A percentile compares a stretch with the other conserved stretches of the same genome.
Evolutionary conservation across 2,797 vertebrate species (phyloP).

Genomic region (Enteromius unitaeniatus): DNA sequence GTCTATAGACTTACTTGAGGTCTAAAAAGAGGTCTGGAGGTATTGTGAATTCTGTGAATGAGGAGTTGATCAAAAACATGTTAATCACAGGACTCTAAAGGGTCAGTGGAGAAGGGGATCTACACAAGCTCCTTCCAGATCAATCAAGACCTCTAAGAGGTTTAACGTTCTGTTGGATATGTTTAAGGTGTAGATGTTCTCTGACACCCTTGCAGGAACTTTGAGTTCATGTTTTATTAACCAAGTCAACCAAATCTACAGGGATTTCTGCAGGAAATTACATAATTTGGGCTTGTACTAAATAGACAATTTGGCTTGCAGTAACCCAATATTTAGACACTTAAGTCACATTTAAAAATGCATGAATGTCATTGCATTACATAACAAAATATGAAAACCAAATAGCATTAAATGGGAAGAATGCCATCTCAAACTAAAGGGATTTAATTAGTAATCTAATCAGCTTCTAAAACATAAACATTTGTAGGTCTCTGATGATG

Average conservation of each 20-base stretch:
- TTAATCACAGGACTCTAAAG: constrained; percentile 46
- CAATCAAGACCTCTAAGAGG: background rate
- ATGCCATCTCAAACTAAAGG: background rate
- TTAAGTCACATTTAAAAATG: background rate
- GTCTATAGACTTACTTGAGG: constrained; percentile 75
- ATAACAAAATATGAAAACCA: constrained; percentile 9
- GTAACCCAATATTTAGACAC: background rate
- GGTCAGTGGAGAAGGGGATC: constrained; percentile 5
- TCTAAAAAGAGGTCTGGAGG: constrained; percentile 67
- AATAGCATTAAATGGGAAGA: background rate
- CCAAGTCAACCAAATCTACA: background rate
- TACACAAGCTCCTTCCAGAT: background rate
- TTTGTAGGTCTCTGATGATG: background rate
- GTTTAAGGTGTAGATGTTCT: background rate
- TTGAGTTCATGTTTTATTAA: background rate
- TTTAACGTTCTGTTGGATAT: background rate
- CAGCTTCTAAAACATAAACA: background rate
- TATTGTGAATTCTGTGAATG: constrained; percentile 71
- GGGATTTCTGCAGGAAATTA: background rate
- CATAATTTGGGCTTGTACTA: background rate
- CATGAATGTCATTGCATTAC: background rate
- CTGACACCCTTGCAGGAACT: background rate
- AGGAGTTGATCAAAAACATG: constrained; percentile 68
- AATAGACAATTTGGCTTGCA: background rate
- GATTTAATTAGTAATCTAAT: background rate